A percentile compares a stretch with the other conserved stretches of the same genome.
These are phyloP conservation scores for Drosophila cardini DNA, from an alignment of 1,140 invertebrate genomes.

Conservation along the genomic window DNA sequence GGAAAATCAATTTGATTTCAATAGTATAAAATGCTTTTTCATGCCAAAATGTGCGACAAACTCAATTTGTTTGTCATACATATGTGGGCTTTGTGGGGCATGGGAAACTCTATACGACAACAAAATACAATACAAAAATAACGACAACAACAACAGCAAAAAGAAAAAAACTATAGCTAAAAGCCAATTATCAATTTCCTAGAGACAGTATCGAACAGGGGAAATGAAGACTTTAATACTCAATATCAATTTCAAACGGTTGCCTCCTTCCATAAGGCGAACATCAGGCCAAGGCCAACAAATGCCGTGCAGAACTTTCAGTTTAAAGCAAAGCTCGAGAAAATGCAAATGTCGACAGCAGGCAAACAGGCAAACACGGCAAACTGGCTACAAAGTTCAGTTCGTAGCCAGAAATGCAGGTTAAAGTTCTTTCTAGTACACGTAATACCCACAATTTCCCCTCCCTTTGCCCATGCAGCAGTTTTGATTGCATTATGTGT, in stretches of 20 bases:
- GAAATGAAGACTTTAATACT: slow-evolving; percentile 28
- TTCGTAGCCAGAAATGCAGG: slow-evolving; percentile 9
- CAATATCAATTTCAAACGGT: slow-evolving; percentile 56
- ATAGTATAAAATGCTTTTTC: slow-evolving; percentile 44
- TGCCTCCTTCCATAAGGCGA: slow-evolving; percentile 13
- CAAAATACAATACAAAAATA: not conserved
- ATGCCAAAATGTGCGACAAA: slow-evolving; percentile 67
- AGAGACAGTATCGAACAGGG: not conserved
- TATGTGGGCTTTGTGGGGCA: slow-evolving; percentile 17
- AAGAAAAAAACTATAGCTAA: slow-evolving; percentile 41
- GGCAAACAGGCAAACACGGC: slow-evolving; percentile 8
- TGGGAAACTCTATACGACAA: slow-evolving; percentile 1
- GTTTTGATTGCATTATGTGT: slow-evolving; percentile 31
- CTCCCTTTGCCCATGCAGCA: not conserved
- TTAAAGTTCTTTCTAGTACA: not conserved
- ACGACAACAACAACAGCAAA: slow-evolving; percentile 5
- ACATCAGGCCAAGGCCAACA: slow-evolving; percentile 41
- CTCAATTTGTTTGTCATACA: slow-evolving; percentile 59
- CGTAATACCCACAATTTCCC: not conserved
- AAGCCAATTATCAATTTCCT: slow-evolving; percentile 60
- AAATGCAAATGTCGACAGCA: slow-evolving; percentile 39
- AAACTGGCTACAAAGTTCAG: slow-evolving; percentile 22
- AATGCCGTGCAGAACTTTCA: slow-evolving; percentile 20
- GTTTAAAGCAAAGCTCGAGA: slow-evolving; percentile 13
- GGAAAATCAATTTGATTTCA: slow-evolving; percentile 47